phyloP scores from a whole-genome alignment of 2,797 vertebrate species.

The Macropodus opercularis region DNA sequence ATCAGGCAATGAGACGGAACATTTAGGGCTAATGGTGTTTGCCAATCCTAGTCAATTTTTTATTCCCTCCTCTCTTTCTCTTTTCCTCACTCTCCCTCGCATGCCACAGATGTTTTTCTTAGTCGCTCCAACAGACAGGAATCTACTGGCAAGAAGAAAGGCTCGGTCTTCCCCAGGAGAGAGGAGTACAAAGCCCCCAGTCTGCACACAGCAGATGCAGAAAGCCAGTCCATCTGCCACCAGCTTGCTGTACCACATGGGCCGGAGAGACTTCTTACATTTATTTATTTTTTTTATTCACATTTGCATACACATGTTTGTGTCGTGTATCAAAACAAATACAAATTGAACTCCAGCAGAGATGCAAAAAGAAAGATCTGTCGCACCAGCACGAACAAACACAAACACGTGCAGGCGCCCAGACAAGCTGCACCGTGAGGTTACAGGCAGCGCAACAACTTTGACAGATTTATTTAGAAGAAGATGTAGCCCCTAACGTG shows the following conservation, averaged over 20 bases:
- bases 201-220: slow-evolving; percentile 98
- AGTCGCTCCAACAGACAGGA: slow-evolving; percentile 99
- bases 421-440: slow-evolving; percentile 34
- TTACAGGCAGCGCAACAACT: slow-evolving; percentile 70
- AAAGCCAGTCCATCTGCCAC: slow-evolving; percentile 99
- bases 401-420: slow-evolving; percentile 18
- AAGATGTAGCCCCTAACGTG: slow-evolving; percentile 79
- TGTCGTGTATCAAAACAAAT: slow-evolving; percentile 75
- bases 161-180: slow-evolving; percentile 94
- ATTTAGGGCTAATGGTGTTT: slow-evolving; percentile 96
- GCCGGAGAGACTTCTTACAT: slow-evolving; percentile 92
- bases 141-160: slow-evolving; percentile 99
- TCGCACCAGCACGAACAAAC: slow-evolving; percentile 17
- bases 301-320: slow-evolving; percentile 47
- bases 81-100: slow-evolving; percentile 82
- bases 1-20: slow-evolving; percentile 88
- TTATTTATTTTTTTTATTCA: slow-evolving; percentile 26
- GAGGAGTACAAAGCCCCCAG: slow-evolving; percentile 98
- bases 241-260: slow-evolving; percentile 94
- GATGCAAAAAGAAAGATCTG: slow-evolving; percentile 40
- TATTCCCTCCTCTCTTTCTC: slow-evolving; percentile 18
- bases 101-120: slow-evolving; percentile 97
- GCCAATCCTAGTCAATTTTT: slow-evolving; percentile 92
- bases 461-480: slow-evolving; percentile 84
- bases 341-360: slow-evolving; percentile 15